phyloP scores from a whole-genome alignment of 64 coral and sea anemone species.

The Montipora efflorescens region DNA sequence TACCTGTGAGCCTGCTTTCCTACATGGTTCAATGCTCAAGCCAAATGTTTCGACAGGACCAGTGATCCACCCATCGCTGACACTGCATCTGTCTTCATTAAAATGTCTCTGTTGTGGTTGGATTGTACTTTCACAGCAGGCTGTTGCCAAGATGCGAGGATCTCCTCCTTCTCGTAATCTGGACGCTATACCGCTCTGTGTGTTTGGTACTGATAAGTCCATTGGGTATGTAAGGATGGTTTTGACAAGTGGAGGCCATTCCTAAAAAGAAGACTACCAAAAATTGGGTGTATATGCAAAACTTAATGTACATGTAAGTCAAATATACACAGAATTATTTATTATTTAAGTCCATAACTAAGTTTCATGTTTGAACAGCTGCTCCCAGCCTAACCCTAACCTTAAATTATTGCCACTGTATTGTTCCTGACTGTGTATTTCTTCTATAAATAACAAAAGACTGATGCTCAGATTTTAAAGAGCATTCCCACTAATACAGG shows the following conservation, averaged over 20 bases:
- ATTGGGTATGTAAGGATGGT: constrained; percentile 47
- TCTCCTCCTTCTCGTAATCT: neutral
- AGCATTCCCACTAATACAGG: no score
- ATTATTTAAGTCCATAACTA: no score
- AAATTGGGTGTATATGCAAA: neutral
- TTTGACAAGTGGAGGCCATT: constrained; percentile 52
- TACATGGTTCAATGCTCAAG: constrained; percentile 16
- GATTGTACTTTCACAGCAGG: neutral
- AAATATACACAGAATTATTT: no score
- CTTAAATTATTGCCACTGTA: no score
- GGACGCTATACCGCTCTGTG: neutral
- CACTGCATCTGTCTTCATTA: neutral
- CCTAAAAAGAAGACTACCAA: constrained; percentile 1
- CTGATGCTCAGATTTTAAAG: no score
- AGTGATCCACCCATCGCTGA: constrained; percentile 38
- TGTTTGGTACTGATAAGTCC: neutral
- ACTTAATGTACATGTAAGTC: no score
- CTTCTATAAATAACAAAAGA: no score
- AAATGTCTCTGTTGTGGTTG: neutral
- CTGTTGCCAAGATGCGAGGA: neutral
- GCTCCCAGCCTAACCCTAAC: no score
- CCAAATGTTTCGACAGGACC: constrained; percentile 49
- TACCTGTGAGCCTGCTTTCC: constrained; percentile 2
- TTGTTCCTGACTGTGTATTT: no score
- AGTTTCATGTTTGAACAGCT: no score